These are phyloP conservation scores for Polypterus bichir DNA, from an alignment of 2,113 vertebrate species.

Conservation along the genomic window DNA sequence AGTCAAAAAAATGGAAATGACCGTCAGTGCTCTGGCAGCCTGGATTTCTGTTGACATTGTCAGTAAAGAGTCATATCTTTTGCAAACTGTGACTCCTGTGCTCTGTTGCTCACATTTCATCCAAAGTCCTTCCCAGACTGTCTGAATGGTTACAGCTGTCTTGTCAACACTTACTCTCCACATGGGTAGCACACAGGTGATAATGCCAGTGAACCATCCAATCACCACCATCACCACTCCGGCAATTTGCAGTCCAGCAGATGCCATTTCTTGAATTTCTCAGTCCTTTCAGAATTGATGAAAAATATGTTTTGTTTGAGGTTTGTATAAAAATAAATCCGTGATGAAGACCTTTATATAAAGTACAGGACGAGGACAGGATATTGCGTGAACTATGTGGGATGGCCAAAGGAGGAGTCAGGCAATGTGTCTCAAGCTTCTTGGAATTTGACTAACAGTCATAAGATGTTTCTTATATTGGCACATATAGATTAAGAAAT, in stretches of 20 bases:
- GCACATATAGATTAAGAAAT: too few species aligned
- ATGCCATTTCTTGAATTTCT: conserved; percentile 52
- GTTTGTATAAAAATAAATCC: too few species aligned
- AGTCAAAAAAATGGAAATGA: conserved; percentile 76
- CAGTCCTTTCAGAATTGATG: too few species aligned
- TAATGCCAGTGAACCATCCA: conserved; percentile 81
- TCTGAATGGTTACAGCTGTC: conserved; percentile 88
- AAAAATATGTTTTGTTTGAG: too few species aligned
- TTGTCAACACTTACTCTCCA: conserved; percentile 90
- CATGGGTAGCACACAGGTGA: conserved; percentile 84
- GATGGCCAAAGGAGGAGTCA: too few species aligned
- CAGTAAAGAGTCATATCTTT: conserved; percentile 72
- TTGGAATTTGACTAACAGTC: too few species aligned
- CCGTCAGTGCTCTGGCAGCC: conserved; percentile 79
- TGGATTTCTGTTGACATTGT: conserved; percentile 64
- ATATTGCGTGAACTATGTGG: too few species aligned
- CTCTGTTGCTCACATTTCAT: conserved; percentile 92
- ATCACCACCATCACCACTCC: conserved; percentile 71
- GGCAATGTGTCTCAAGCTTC: too few species aligned
- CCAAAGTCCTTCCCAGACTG: conserved; percentile 90
- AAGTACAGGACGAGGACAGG: too few species aligned
- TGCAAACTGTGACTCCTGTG: conserved; percentile 90
- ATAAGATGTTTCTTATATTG: too few species aligned
- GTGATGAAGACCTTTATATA: too few species aligned
- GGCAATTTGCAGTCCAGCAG: conserved; percentile 76